Conservation (phyloP, 2,888 invertebrate genomes). For the Polyommatus iphigenia region DNA sequence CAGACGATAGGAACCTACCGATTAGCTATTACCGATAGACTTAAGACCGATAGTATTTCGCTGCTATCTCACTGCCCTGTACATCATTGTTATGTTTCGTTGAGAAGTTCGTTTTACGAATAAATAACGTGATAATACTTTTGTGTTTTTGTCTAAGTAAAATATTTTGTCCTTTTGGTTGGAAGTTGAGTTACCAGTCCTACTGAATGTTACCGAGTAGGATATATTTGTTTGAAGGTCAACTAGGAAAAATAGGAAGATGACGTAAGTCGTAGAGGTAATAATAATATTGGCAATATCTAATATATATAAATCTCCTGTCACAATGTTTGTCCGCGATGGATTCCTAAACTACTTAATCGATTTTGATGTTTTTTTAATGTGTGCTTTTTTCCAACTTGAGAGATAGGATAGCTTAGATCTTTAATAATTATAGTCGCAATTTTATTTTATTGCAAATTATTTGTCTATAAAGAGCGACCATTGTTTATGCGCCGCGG, state of each 20-base stretch:
- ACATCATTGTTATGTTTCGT: slow-evolving; percentile 53
- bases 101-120: slow-evolving; percentile 46
- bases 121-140: slow-evolving; percentile 36
- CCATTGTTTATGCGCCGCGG: no score
- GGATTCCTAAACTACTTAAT: no score
- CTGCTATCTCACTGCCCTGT: slow-evolving; percentile 57
- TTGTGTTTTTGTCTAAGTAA: neutral
- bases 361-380: no score
- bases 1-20: slow-evolving; percentile 44
- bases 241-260: neutral
- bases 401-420: no score
- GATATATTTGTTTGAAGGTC: neutral
- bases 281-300: neutral
- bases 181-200: neutral
- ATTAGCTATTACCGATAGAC: slow-evolving; percentile 4
- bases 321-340: no score
- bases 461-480: no score
- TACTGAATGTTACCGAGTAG: neutral
- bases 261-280: neutral
- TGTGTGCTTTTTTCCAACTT: no score
- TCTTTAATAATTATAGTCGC: no score
- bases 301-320: no score
- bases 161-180: neutral
- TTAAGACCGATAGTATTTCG: slow-evolving; percentile 36
- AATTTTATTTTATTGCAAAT: no score